These are phyloP conservation scores for Tangara arthus DNA, from an alignment of 2,797 vertebrate species.

Conservation along the genomic window DNA sequence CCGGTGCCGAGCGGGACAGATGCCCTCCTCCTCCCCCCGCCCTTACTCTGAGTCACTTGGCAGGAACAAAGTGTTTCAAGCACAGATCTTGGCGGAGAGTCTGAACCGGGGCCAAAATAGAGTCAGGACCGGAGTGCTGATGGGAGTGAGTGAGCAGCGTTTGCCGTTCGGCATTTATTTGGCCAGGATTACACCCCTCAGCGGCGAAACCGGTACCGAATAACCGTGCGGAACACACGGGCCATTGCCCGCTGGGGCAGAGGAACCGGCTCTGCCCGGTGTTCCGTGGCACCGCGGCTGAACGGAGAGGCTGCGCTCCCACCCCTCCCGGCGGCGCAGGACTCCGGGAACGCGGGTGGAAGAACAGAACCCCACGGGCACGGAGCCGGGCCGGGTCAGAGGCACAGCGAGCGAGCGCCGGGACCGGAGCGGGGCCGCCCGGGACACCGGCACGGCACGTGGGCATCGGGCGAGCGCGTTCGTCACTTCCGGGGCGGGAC, in stretches of 20 bases:
- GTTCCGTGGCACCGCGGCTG: background rate
- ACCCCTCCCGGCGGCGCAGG: background rate
- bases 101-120: background rate
- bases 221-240: background rate
- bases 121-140: background rate
- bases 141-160: background rate
- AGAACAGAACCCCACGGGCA: background rate
- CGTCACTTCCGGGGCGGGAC: background rate
- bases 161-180: background rate
- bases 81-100: background rate
- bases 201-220: background rate
- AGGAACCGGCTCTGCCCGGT: background rate
- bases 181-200: too few species aligned
- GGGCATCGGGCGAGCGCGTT: fast-evolving
- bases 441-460: background rate
- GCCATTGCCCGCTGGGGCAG: background rate
- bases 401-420: too few species aligned
- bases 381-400: too few species aligned
- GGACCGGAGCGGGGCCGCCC: background rate
- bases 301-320: background rate
- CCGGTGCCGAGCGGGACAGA: background rate
- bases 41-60: background rate
- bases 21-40: background rate
- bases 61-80: background rate
- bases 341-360: background rate